Evolutionary conservation across 1,140 invertebrate species (phyloP).

Genomic region (Steinernema khuongi): DNA sequence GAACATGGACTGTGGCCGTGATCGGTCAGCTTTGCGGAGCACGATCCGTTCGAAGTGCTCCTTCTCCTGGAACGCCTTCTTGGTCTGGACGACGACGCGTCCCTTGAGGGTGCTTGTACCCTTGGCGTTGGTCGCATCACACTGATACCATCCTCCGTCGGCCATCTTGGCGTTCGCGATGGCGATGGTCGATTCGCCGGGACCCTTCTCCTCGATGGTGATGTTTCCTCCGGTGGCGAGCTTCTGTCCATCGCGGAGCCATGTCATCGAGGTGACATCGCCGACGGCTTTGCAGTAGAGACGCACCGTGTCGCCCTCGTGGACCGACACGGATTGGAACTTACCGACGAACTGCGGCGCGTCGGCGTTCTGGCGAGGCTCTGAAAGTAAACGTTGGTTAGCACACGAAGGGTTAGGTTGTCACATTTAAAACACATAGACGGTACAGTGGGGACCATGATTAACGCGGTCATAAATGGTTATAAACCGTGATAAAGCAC

Average conservation of each 20-base stretch:
- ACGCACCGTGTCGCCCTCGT: conserved; percentile 43
- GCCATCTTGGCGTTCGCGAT: conserved; percentile 37
- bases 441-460: too few species aligned
- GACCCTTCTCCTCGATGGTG: conserved; percentile 33
- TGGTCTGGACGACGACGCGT: conserved; percentile 42
- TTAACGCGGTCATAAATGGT: too few species aligned
- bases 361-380: conserved; percentile 17
- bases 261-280: conserved; percentile 34
- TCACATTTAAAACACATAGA: too few species aligned
- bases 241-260: conserved; percentile 35
- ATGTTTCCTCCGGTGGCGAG: conserved; percentile 25
- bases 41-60: conserved; percentile 47
- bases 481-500: too few species aligned
- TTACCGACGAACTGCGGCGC: conserved; percentile 42
- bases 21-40: conserved; percentile 47
- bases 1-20: not conserved
- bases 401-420: too few species aligned
- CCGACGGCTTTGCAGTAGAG: conserved; percentile 46
- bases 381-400: too few species aligned
- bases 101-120: conserved; percentile 44
- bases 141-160: conserved; percentile 47
- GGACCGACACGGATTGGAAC: conserved; percentile 41
- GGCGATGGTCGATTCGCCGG: conserved; percentile 35
- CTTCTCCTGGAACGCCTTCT: conserved; percentile 27
- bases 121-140: conserved; percentile 40